A percentile compares a stretch with the other conserved stretches of the same genome.
Evolutionary conservation across 2,113 vertebrate species (phyloP).

Genomic region (Ibidorhyncha struthersii): DNA sequence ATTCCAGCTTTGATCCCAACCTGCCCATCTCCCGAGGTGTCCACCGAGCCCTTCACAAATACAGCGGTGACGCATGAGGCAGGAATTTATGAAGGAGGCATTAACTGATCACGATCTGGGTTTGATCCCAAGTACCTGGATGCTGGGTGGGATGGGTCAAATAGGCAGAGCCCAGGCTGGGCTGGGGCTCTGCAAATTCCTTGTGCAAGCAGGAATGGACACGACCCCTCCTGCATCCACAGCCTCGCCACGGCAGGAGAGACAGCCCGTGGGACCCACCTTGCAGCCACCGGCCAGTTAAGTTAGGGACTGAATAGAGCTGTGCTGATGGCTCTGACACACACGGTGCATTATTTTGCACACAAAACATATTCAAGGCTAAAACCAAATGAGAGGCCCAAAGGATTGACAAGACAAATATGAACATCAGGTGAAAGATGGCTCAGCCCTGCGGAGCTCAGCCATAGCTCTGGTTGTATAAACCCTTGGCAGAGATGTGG

Average conservation of each 20-base stretch:
- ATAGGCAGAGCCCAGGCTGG: not conserved
- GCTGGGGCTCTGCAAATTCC: not conserved
- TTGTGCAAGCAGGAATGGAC: not conserved
- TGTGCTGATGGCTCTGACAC: not conserved
- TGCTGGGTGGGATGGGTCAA: not conserved
- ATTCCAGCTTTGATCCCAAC: slow-evolving; percentile 37
- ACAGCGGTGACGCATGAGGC: not conserved
- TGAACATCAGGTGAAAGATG: not conserved
- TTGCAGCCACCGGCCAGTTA: not conserved
- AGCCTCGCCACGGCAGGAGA: not conserved
- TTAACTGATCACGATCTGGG: not conserved
- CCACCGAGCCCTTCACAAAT: slow-evolving; percentile 25
- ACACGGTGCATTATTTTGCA: not conserved
- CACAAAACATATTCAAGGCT: not conserved
- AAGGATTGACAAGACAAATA: not conserved
- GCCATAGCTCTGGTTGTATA: not conserved
- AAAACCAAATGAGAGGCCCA: not conserved
- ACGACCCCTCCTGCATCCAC: not conserved
- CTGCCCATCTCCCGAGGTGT: not conserved
- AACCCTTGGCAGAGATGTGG: not conserved
- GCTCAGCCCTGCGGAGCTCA: not conserved
- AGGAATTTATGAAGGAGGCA: slow-evolving; percentile 50
- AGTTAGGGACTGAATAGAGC: not conserved
- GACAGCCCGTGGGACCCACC: not conserved
- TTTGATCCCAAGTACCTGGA: not conserved